Evolutionary conservation across 1,140 invertebrate genomes (phyloP).

Genomic region (Chironomus tepperi): DNA sequence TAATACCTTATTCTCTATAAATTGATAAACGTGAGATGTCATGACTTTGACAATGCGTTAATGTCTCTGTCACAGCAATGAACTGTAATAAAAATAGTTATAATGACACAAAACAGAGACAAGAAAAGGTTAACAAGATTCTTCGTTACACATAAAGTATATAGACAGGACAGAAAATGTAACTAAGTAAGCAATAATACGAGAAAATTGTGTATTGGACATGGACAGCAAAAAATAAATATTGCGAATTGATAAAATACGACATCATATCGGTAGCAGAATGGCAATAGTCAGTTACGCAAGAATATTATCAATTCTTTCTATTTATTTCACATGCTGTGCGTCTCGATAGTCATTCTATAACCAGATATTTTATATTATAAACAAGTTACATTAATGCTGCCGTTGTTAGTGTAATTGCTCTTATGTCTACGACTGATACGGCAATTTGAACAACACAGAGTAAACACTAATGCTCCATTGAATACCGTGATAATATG

Average conservation of each 20-base stretch:
- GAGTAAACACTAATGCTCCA: neutral
- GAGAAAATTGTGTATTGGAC: too few species aligned
- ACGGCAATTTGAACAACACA: too few species aligned
- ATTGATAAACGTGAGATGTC: conserved; percentile 12
- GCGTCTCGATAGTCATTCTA: neutral
- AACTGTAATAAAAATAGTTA: neutral
- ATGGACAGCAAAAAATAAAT: too few species aligned
- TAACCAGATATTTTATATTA: neutral
- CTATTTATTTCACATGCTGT: neutral
- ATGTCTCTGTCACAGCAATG: conserved; percentile 5
- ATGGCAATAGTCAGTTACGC: neutral
- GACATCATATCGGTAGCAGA: neutral
- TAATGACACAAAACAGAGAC: neutral
- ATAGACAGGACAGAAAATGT: too few species aligned
- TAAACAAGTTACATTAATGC: conserved; percentile 1
- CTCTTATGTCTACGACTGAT: neutral
- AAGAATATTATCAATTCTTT: neutral
- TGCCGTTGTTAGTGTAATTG: neutral
- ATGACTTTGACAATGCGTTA: neutral
- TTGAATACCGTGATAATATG: conserved; percentile 1
- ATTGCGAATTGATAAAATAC: neutral
- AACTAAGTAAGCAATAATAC: too few species aligned
- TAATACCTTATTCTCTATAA: neutral
- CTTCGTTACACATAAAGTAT: neutral
- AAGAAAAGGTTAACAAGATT: neutral